phyloP scores from a whole-genome alignment of 2,888 invertebrate genomes.

The Trichogramma dendrolimi region DNA sequence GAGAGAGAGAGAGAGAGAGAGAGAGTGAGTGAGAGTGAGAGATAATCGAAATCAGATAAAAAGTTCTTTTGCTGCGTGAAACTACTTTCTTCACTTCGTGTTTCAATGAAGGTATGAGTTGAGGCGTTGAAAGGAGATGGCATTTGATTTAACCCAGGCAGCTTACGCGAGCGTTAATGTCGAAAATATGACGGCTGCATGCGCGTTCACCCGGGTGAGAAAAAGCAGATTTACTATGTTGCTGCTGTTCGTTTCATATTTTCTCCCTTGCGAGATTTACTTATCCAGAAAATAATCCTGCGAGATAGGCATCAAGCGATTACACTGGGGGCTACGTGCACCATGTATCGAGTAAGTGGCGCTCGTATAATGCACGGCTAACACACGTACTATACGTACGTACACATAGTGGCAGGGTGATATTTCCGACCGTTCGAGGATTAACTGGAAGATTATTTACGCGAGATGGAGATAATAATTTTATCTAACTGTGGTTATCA shows the following conservation, averaged over 20 bases:
- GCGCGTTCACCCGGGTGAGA: slow-evolving; percentile 5
- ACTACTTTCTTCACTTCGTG: not conserved
- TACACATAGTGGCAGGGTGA: too few relatives aligned
- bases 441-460: slow-evolving; percentile 47
- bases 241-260: slow-evolving; percentile 37
- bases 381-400: too few relatives aligned
- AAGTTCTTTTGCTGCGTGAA: too few relatives aligned
- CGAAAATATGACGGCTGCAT: not conserved
- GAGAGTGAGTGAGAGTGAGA: too few relatives aligned
- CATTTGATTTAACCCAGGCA: too few relatives aligned
- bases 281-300: slow-evolving; percentile 51
- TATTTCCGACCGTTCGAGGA: slow-evolving; percentile 35
- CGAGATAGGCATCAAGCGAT: slow-evolving; percentile 37
- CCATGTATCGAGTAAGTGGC: too few relatives aligned
- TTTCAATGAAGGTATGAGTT: slow-evolving; percentile 21
- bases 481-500: slow-evolving; percentile 40
- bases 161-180: slow-evolving; percentile 15
- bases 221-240: slow-evolving; percentile 16
- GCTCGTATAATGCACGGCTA: too few relatives aligned
- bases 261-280: slow-evolving; percentile 37
- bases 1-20: too few relatives aligned
- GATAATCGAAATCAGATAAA: too few relatives aligned
- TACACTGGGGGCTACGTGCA: too few relatives aligned
- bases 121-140: too few relatives aligned
- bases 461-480: slow-evolving; percentile 48